These are phyloP conservation scores for Brachionus asplanchnoidis DNA, from an alignment of 1,140 invertebrate species.

Conservation along the genomic window DNA sequence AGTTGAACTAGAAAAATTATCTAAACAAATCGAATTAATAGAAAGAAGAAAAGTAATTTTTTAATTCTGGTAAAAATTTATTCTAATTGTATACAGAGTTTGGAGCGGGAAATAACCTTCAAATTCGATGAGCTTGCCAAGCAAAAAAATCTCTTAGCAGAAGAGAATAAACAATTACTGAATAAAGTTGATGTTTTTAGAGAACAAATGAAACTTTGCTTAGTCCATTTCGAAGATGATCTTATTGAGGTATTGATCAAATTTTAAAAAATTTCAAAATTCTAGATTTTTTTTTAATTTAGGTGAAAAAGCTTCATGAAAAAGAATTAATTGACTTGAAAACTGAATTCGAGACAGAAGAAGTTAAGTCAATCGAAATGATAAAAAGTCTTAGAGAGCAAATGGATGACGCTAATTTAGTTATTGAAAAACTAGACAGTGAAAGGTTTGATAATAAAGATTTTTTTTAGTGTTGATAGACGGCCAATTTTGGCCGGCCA, in stretches of 20 bases:
- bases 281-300: background rate
- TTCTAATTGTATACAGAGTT: background rate
- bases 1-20: slow-evolving; percentile 28
- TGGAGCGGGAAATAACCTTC: background rate
- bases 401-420: background rate
- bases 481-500: too few species aligned
- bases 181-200: slow-evolving; percentile 6
- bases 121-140: slow-evolving; percentile 26
- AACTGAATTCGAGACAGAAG: background rate
- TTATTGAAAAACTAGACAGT: slow-evolving; percentile 2
- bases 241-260: background rate
- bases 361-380: slow-evolving; percentile 4
- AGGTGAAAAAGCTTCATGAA: background rate
- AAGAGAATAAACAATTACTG: slow-evolving; percentile 5
- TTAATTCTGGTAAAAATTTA: background rate
- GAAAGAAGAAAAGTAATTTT: slow-evolving; percentile 39
- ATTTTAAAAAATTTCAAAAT: background rate
- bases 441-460: background rate
- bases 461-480: too few species aligned
- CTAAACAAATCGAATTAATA: slow-evolving; percentile 31
- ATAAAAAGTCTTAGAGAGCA: background rate
- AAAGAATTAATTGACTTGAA: background rate
- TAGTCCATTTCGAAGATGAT: background rate
- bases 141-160: background rate
- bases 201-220: slow-evolving; percentile 16